Evolutionary conservation across 2,797 vertebrate species (phyloP).

Genomic region (Sphenodon punctatus): DNA sequence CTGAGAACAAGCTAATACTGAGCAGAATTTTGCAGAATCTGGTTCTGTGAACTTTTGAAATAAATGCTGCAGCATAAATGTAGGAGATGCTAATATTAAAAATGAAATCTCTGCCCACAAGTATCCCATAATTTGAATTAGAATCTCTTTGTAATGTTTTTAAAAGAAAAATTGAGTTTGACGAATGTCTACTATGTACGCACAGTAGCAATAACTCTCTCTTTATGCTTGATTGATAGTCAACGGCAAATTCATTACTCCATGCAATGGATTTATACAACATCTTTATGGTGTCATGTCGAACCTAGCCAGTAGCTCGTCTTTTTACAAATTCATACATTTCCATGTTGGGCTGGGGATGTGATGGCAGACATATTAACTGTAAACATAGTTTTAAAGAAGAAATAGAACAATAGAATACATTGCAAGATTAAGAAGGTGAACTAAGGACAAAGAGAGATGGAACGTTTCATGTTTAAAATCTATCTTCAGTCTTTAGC

Average conservation of each 20-base stretch:
- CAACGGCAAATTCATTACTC: rapidly evolving
- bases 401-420: slow-evolving; percentile 62
- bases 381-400: slow-evolving; percentile 41
- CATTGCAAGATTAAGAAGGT: slow-evolving; percentile 42
- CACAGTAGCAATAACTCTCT: rapidly evolving
- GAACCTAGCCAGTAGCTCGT: rapidly evolving
- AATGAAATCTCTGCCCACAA: neutral
- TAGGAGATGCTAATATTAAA: rapidly evolving
- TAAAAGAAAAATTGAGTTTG: neutral
- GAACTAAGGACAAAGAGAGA: slow-evolving; percentile 13
- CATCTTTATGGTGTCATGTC: rapidly evolving
- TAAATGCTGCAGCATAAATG: rapidly evolving
- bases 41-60: neutral
- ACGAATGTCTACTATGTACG: rapidly evolving
- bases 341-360: neutral
- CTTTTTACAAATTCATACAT: rapidly evolving
- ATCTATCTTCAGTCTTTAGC: neutral
- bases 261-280: rapidly evolving
- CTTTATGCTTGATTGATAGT: rapidly evolving
- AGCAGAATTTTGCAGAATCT: rapidly evolving
- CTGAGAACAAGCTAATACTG: rapidly evolving
- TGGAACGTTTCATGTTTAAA: neutral
- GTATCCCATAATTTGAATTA: rapidly evolving
- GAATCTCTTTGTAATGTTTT: neutral
- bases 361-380: no score